These are phyloP conservation scores for Heliconius hortense DNA, from an alignment of 2,888 invertebrate genomes.

Conservation along the genomic window DNA sequence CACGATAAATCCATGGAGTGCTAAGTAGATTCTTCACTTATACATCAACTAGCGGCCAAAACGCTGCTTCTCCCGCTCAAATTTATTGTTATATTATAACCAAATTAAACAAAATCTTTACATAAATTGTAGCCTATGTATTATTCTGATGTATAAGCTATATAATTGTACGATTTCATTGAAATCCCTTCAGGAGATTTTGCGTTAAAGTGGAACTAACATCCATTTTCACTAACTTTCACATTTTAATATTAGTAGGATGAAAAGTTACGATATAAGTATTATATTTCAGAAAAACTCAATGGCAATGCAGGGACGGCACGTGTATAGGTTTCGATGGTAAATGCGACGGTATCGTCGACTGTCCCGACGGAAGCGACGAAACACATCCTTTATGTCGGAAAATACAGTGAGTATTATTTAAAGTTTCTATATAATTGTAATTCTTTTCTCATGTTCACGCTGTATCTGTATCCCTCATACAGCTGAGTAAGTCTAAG, in stretches of 20 bases:
- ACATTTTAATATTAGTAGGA: not conserved
- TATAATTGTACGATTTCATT: not conserved
- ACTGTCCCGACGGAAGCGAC: conserved; percentile 51
- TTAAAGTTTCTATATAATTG: not conserved
- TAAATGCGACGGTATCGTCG: conserved; percentile 42
- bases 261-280: not conserved
- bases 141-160: too few relatives aligned
- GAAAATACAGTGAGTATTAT: conserved; percentile 44
- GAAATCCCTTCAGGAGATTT: not conserved
- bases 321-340: conserved; percentile 60
- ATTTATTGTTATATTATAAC: too few relatives aligned
- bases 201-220: not conserved
- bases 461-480: not conserved
- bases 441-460: too few relatives aligned
- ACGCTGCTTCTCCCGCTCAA: too few relatives aligned
- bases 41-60: too few relatives aligned
- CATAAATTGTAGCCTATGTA: too few relatives aligned
- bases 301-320: conserved; percentile 64
- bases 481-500: not conserved
- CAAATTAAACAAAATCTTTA: too few relatives aligned
- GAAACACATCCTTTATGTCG: conserved; percentile 49
- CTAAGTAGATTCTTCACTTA: too few relatives aligned
- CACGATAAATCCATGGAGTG: too few relatives aligned
- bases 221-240: not conserved
- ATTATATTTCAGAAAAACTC: conserved; percentile 50